phyloP scores from a whole-genome alignment of 2,888 invertebrate genomes.

The Drosophila planitibia region DNA sequence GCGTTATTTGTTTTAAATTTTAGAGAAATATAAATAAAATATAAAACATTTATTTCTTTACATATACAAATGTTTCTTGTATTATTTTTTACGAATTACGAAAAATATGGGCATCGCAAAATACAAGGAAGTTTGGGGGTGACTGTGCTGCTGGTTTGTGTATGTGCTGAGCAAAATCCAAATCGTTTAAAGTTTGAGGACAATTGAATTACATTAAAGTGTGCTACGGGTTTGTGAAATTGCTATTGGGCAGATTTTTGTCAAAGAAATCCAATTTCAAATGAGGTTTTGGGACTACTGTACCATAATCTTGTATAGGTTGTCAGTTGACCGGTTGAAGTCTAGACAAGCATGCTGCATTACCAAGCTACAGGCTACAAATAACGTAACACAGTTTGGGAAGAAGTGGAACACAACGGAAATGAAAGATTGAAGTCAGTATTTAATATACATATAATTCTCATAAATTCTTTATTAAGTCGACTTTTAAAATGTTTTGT shows the following conservation, averaged over 20 bases:
- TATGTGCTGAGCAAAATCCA: constrained; percentile 1
- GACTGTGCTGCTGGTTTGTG: constrained; percentile 4
- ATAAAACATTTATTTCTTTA: background rate
- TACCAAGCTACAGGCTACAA: too few species aligned
- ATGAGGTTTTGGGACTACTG: background rate
- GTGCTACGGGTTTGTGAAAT: background rate
- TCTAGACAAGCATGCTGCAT: background rate
- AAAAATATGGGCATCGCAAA: background rate
- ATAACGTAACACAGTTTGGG: constrained; percentile 4
- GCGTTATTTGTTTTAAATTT: constrained; percentile 49
- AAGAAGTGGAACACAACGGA: background rate
- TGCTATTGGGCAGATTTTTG: background rate
- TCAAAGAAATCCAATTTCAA: background rate
- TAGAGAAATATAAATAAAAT: constrained; percentile 36
- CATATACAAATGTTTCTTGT: constrained; percentile 12
- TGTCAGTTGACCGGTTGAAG: background rate
- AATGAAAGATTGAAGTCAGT: constrained; percentile 10
- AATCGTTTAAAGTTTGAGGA: background rate
- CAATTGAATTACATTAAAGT: background rate
- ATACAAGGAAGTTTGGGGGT: background rate
- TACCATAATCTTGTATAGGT: background rate
- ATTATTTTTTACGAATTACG: background rate
- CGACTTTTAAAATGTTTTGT: constrained; percentile 81
- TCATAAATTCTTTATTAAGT: constrained; percentile 84
- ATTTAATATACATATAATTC: constrained; percentile 78